Evolutionary conservation across 2,113 vertebrate genomes (phyloP).

Genomic region (Clinocottus analis): DNA sequence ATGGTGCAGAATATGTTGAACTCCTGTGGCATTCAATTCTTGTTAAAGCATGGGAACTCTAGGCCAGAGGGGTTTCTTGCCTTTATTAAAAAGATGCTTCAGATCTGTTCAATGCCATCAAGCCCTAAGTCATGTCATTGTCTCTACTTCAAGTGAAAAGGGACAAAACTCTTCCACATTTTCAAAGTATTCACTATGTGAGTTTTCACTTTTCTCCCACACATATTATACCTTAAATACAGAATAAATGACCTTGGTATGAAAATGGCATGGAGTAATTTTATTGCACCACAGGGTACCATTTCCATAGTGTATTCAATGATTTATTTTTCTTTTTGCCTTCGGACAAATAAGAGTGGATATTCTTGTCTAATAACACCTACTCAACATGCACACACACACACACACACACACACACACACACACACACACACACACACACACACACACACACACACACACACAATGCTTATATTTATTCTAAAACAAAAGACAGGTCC

Average conservation of each 20-base stretch:
- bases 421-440: constrained; percentile 1
- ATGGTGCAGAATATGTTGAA: constrained; percentile 24
- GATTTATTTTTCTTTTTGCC: constrained; percentile 67
- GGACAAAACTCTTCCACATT: constrained; percentile 5
- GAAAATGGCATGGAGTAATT: constrained; percentile 36
- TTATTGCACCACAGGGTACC: constrained; percentile 37
- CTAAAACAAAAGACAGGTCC: constrained; percentile 18
- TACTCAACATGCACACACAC: constrained; percentile 39
- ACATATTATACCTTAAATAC: constrained; percentile 39
- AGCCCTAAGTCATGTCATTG: too few relatives aligned
- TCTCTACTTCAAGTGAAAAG: neutral
- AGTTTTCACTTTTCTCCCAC: constrained; percentile 1
- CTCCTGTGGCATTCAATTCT: constrained; percentile 36
- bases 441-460: constrained; percentile 4
- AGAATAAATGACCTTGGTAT: constrained; percentile 41
- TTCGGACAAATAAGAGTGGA: constrained; percentile 45
- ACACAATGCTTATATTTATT: neutral
- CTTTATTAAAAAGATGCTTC: constrained; percentile 14
- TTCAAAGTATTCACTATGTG: constrained; percentile 10
- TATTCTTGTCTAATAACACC: constrained; percentile 69
- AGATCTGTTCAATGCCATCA: constrained; percentile 21
- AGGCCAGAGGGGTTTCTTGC: constrained; percentile 15
- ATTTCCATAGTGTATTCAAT: constrained; percentile 66
- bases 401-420: constrained; percentile 5
- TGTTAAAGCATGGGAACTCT: constrained; percentile 10